Base-by-base conservation (phyloP, 2,888 invertebrate species). In the Cerastis rubricosa region DNA sequence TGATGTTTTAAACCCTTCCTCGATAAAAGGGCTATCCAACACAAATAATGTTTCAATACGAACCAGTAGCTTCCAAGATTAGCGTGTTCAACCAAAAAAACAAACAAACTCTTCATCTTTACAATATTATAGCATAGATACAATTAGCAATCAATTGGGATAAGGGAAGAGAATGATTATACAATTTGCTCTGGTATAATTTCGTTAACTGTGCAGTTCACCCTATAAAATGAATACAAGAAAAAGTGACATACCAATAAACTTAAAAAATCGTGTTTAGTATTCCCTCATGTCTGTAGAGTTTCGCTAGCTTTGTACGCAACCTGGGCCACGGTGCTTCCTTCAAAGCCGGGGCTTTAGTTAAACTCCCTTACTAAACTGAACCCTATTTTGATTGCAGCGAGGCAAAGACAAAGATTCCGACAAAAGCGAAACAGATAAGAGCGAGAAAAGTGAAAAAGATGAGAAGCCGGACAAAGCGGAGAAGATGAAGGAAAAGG, bases 391-490 rank as follows among this genome's bases (percentile, higher is more conserved):
- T 59, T 61, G 69, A 17, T 89, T 90, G 51, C 84, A 95, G 95
- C 92, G 94, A 1, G 90, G 88, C 45, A 96, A 95, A 88, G 96
- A 96, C 75, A 96, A 96, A 81, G 96, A 96, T 81, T 96, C 96
- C 0, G 96, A 96, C 76, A 96, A 95, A 87, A 96, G 96, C 81
- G 96, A 96, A 85, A 96, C 96, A 5, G 96, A 96, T 9, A 96
- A 94, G 83, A 95, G 95, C 61, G 95, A 95, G 17, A 94, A 95
- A 82, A 94, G 94, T 82, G 96, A 96, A 81, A 96, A 95, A 77
- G 94, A 94, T 47, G 95, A 94, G 64, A 94, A 94, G 86, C 85
- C 90, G 47, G 94, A 94, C 81, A 96, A 94, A 83, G 66, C 87
- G 49, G 94, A 94, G 66, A 94, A 95, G 85, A 74, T 89, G 9